phyloP scores from a whole-genome alignment of 2,113 vertebrate genomes.

The Paratilapia polleni region DNA sequence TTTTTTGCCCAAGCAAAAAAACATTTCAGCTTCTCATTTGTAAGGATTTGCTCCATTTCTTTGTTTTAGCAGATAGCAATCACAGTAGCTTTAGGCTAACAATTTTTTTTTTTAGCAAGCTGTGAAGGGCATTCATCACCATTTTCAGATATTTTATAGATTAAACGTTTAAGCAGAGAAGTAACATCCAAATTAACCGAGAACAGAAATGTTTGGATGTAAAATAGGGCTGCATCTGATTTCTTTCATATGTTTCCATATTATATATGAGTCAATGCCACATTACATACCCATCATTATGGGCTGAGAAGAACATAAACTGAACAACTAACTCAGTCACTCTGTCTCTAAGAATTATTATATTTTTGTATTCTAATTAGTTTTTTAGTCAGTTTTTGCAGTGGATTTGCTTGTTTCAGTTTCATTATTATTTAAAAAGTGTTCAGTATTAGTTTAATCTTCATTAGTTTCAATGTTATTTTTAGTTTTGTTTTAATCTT shows the following conservation, averaged over 20 bases:
- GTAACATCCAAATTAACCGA: not conserved
- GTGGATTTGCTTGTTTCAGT: not conserved
- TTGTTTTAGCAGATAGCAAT: not conserved
- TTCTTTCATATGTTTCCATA: not conserved
- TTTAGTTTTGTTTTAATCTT: too few species aligned
- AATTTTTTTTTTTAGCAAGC: too few species aligned
- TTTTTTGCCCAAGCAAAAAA: too few species aligned
- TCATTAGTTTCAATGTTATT: not conserved
- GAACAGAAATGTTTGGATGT: not conserved
- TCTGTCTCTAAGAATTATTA: not conserved
- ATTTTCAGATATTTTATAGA: not conserved
- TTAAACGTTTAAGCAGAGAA: not conserved
- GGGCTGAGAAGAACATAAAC: not conserved
- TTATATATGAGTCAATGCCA: not conserved
- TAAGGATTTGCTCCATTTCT: too few species aligned
- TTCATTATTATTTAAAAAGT: not conserved
- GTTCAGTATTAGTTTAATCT: not conserved
- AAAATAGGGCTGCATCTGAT: not conserved
- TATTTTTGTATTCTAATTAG: not conserved
- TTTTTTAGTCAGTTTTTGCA: not conserved
- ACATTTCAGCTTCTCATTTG: too few species aligned
- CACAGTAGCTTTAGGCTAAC: too few species aligned
- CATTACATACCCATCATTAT: not conserved
- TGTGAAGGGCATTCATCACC: too few species aligned
- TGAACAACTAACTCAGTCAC: conserved; percentile 2